Evolutionary conservation across 1,140 invertebrate genomes (phyloP).

Genomic region (Drosophila subpulchrella): DNA sequence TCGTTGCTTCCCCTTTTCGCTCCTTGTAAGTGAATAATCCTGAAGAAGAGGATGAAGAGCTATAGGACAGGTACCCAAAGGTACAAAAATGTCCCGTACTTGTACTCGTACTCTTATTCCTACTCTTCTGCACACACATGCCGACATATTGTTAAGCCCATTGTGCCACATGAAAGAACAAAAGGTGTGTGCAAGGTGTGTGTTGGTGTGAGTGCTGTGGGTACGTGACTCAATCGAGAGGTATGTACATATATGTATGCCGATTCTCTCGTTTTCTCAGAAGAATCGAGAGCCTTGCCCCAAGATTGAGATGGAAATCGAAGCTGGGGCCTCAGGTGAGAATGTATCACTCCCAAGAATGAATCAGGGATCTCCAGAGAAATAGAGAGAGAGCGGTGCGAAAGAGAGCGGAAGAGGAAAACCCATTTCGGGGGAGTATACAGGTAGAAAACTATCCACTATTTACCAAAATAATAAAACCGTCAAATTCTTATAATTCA

Average conservation of each 20-base stretch:
- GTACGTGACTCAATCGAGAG: conserved; percentile 62
- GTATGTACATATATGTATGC: conserved; percentile 52
- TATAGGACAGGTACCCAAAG: conserved; percentile 47
- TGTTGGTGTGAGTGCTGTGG: conserved; percentile 16
- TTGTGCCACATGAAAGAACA: conserved; percentile 74
- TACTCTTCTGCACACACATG: not conserved
- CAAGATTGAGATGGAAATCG: conserved; percentile 28
- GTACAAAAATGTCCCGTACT: conserved; percentile 36
- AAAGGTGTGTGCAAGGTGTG: conserved; percentile 46
- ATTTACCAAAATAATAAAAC: conserved; percentile 18
- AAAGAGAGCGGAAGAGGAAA: conserved; percentile 3
- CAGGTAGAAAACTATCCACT: conserved; percentile 55
- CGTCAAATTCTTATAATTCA: not conserved
- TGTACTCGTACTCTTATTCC: not conserved
- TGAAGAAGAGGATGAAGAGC: conserved; percentile 21
- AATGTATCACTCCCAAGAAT: conserved; percentile 3
- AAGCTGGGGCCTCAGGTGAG: conserved; percentile 12
- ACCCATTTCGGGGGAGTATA: conserved; percentile 4
- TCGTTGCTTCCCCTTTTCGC: conserved; percentile 10
- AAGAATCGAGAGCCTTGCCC: conserved; percentile 38
- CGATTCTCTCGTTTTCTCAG: conserved; percentile 27
- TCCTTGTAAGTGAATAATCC: conserved; percentile 23
- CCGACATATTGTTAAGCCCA: conserved; percentile 53
- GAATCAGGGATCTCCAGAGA: conserved; percentile 20
- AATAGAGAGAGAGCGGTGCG: not conserved